Base-by-base conservation (phyloP, 2,888 invertebrate species). In the Amiota communis region DNA sequence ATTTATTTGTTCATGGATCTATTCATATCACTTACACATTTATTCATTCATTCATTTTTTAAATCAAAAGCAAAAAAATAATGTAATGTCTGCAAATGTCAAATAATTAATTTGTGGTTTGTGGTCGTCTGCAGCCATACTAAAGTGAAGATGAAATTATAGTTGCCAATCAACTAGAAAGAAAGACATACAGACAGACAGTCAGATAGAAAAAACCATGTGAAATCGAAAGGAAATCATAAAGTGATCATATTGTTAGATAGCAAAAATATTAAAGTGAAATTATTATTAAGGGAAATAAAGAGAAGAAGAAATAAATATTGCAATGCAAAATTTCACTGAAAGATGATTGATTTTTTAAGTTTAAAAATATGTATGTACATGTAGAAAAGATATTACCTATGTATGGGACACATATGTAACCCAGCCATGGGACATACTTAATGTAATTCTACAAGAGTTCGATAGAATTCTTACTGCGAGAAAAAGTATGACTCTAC, bases 41-140 rank as follows among this genome's bases (percentile, higher is more conserved):
- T 12, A 68, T 20, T 48, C 23, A 53, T 13, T 68, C 48, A 56
- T 13, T 70, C 23, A 46, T 53, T 53, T 53, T n/a, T 53, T 6
- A 47, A 59, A 70, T 57, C 48, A 36, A 36, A 36, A 6, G 36
- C 36, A 36, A 36, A 36, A 36, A 36, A 36, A 36, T n/a, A 36
- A 9, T 20, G 8, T 20, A 17, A 64, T 15, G 56, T 57, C 46
- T 10, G 48, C 53, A 70, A 57, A 69, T 65, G 73, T 67, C 48
- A 70, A 36, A 51, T 67, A 69, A 17, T 70, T 47, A 70, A 53
- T 71, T 68, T 69, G 72, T 72, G 67, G 67, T 68, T 51, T 63
- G 12, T 59, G 13, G n/a, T 15, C 36, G 36, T 36, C 36, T 36
- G 36, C 36, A 36, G 20, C 59, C 20, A 20, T 59, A 63, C 71